Evolutionary conservation across 2,113 vertebrate species (phyloP), one percentile per base, ranked within the genome.

Genomic region (Lamprotornis superbus): DNA sequence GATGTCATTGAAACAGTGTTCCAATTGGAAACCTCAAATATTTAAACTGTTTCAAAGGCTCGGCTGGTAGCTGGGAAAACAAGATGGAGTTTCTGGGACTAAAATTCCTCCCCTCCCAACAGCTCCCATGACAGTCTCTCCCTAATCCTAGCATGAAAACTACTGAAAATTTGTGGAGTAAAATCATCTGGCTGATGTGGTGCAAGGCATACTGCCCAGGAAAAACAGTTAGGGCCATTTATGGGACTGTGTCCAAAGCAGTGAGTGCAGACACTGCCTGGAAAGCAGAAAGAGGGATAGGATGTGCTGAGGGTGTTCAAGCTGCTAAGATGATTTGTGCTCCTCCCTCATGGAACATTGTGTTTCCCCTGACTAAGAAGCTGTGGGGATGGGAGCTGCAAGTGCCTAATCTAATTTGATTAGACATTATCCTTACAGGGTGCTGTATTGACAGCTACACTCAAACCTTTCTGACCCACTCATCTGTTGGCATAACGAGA

Each of bases 371-470:
- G 47, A 63, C 2, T 8, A 90, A 63, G 28, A 56, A 49, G 35
- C 63, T 67, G 16, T 27, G 42, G 23, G 22, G 57, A 77, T 7
- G 21, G 31, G 33, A 91, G 25, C 40, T 80, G 44, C 60, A 77
- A 73, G 20, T 52, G 35, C 69, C 49, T 80, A 88, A 93, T 73
- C 56, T 77, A 83, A 91, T 90, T 87, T 86, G 67, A 83, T 94
- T 77, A 95, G 71, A 27, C 67, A 33, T 85, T 95, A 95, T 94
- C 84, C 82, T 83, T 76, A 56, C 39, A 94, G 82, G 63, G 13
- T 59, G 37, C 19, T 83, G 68, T 88, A 93, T 80, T 87, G 95
- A 93, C 90, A 94, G 82, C 63, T 80, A 91, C 30, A 63, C 35
- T 80, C 92, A 80, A 89, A 95, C 64, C 56, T 91, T 90, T 86